Evolutionary conservation across 2,888 invertebrate species (phyloP).

Genomic region (Apamea sordens): DNA sequence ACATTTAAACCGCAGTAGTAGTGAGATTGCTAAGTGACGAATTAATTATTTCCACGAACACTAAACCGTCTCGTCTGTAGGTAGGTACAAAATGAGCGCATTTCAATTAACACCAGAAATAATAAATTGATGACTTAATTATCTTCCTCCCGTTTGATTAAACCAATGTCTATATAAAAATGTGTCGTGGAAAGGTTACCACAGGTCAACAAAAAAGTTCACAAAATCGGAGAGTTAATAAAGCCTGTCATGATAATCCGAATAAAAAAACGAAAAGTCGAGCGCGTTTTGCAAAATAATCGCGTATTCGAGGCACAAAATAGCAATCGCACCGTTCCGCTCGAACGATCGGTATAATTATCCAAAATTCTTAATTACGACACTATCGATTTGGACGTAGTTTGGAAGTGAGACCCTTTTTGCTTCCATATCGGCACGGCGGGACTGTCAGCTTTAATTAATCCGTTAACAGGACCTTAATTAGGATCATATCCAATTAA

Average conservation of each 20-base stretch:
- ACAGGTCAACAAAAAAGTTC: slow-evolving; percentile 50
- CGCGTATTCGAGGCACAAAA: slow-evolving; percentile 50
- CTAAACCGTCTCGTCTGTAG: slow-evolving; percentile 23
- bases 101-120: slow-evolving; percentile 54
- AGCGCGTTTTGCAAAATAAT: slow-evolving; percentile 56
- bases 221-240: slow-evolving; percentile 59
- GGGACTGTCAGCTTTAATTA: slow-evolving; percentile 40
- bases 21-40: slow-evolving; percentile 43
- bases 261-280: slow-evolving; percentile 46
- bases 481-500: slow-evolving; percentile 32
- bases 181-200: slow-evolving; percentile 33
- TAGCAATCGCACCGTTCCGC: slow-evolving; percentile 68
- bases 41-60: slow-evolving; percentile 52
- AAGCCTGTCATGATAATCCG: slow-evolving; percentile 42
- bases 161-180: slow-evolving; percentile 33
- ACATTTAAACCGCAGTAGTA: slow-evolving; percentile 34
- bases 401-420: slow-evolving; percentile 68
- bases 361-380: slow-evolving; percentile 75
- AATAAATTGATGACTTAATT: slow-evolving; percentile 54
- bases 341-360: slow-evolving; percentile 73
- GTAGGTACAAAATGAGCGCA: slow-evolving; percentile 19
- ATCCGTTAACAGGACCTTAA: slow-evolving; percentile 41
- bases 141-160: slow-evolving; percentile 39
- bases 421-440: slow-evolving; percentile 43
- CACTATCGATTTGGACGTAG: slow-evolving; percentile 74